Base-by-base conservation (phyloP, 2,888 invertebrate species). In the Chrysina gloriosa region DNA sequence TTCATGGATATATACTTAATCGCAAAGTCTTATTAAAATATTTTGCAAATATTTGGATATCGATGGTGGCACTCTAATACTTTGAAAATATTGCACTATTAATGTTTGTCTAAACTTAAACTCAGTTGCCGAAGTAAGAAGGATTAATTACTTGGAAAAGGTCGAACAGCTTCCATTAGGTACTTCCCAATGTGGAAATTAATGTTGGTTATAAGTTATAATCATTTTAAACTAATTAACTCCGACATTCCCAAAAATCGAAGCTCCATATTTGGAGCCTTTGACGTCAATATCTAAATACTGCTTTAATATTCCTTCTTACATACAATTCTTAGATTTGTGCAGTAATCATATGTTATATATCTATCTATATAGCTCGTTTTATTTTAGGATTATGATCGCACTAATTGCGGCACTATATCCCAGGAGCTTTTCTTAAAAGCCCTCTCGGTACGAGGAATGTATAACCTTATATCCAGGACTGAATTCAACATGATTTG, bases 401-500 rank as follows among this genome's bases (percentile, higher is more conserved):
- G 84, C 63, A 85, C 86, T 71, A 86, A 87, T 36, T 90, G 90
- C 79, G 92, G 93, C 69, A 88, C 89, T 2, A 84, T 93, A 25
- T 85, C 89, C 11, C 86, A 85, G 73, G 86, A 87, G 75, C 85
- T 88, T 71, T 88, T 92, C 80, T 84, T 89, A 74, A 89, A 90
- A 75, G 90, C 89, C 54, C 83, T 93, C 42, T 87, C 89, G 23
- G 80, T 86, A 31, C 87, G 92, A 69, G 86, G 86, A 29, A 85
- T 92, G 86, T 84, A 89, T 74, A 81, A 87, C 76, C 81, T 89
- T 75, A 83, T 93, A 63, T 90, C 90, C 54, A 85, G 86, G 68
- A 86, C 86, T 27, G 92, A 93, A 82, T 84, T 92, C 16, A 89
- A 91, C 67, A 83, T 88, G n/a, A 76, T 93, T 68, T 89, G 89